These are phyloP conservation scores for Nilaparvata lugens DNA, from an alignment of 1,140 invertebrate genomes.

Conservation along the genomic window DNA sequence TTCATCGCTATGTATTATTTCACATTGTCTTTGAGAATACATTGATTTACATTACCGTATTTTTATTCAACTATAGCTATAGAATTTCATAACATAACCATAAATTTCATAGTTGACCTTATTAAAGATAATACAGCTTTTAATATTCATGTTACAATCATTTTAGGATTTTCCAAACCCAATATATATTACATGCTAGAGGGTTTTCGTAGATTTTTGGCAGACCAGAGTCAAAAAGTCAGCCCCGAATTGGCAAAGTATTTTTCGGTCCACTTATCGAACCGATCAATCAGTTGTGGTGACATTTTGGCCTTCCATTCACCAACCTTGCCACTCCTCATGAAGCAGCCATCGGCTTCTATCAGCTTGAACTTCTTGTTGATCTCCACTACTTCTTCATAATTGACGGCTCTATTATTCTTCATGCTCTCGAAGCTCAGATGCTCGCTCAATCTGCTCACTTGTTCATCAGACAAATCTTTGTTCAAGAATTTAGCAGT, in stretches of 20 bases:
- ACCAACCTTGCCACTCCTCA: slow-evolving; percentile 71
- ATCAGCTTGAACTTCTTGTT: slow-evolving; percentile 39
- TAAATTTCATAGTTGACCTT: too few relatives aligned
- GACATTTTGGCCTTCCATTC: slow-evolving; percentile 79
- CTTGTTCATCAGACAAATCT: slow-evolving; percentile 50
- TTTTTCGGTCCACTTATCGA: slow-evolving; percentile 64
- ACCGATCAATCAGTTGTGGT: slow-evolving; percentile 51
- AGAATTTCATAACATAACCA: too few relatives aligned
- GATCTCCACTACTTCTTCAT: slow-evolving; percentile 32
- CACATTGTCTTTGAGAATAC: too few relatives aligned
- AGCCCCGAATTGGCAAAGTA: slow-evolving; percentile 34
- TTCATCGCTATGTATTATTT: too few relatives aligned
- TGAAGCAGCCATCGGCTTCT: slow-evolving; percentile 50
- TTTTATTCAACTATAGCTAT: too few relatives aligned
- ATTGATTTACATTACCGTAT: too few relatives aligned
- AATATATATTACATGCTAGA: too few relatives aligned
- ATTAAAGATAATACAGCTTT: too few relatives aligned
- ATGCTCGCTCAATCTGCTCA: slow-evolving; percentile 56
- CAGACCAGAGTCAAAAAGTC: slow-evolving; percentile 12
- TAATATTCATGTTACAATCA: too few relatives aligned
- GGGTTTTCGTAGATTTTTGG: too few relatives aligned
- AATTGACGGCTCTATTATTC: slow-evolving; percentile 64
- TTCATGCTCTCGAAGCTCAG: slow-evolving; percentile 58
- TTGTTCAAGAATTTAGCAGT: slow-evolving; percentile 67
- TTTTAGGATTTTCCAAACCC: too few relatives aligned